Evolutionary conservation across 1,140 invertebrate species (phyloP).

Genomic region (Hestina assimilis): DNA sequence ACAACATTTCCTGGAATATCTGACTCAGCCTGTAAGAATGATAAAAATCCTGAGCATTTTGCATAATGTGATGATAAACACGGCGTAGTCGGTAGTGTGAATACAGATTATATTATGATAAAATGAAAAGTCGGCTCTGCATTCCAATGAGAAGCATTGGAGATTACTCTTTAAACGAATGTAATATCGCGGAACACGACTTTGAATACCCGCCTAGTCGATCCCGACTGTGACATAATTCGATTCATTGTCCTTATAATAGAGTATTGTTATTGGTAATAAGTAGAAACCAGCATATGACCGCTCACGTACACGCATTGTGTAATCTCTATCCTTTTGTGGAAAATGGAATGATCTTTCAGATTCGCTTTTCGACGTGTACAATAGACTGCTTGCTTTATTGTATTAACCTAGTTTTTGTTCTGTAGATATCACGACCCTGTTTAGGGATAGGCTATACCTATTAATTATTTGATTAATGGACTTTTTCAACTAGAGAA

Average conservation of each 20-base stretch:
- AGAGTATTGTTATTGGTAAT: constrained; percentile 43
- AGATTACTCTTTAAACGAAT: constrained; percentile 27
- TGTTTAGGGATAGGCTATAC: too few species aligned
- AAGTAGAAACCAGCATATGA: constrained; percentile 13
- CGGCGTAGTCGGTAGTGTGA: constrained; percentile 15
- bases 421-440: too few species aligned
- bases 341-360: neutral
- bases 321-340: neutral
- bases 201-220: constrained; percentile 15
- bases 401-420: neutral
- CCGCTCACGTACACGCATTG: constrained; percentile 2
- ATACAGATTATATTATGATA: constrained; percentile 35
- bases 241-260: constrained; percentile 51
- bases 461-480: too few species aligned
- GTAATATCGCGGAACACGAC: constrained; percentile 16
- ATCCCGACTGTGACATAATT: constrained; percentile 23
- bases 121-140: constrained; percentile 24
- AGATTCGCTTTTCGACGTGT: neutral
- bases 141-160: constrained; percentile 34
- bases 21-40: constrained; percentile 7
- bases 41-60: constrained; percentile 12
- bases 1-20: neutral
- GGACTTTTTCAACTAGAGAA: too few species aligned
- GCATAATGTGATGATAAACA: constrained; percentile 7
- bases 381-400: neutral